Evolutionary conservation across 1,140 invertebrate genomes (phyloP).

Genomic region (Hyphantria cunea): DNA sequence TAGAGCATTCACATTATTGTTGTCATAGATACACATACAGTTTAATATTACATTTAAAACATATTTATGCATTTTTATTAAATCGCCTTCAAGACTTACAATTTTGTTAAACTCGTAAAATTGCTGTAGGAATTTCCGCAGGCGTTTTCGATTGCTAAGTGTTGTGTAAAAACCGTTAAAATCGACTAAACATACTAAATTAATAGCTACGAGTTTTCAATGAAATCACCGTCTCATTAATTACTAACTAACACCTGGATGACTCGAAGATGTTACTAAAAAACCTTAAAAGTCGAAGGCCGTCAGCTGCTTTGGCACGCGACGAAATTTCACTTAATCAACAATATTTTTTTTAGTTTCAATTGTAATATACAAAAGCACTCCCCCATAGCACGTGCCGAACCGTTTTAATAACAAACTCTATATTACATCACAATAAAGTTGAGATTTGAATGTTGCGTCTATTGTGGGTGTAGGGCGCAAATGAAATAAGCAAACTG

Average conservation of each 20-base stretch:
- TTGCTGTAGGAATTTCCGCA: no score
- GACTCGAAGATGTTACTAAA: slow-evolving; percentile 2
- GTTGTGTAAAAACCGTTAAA: no score
- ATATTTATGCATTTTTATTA: no score
- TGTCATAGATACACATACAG: no score
- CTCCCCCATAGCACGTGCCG: slow-evolving; percentile 21
- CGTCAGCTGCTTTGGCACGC: slow-evolving; percentile 20
- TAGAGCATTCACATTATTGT: no score
- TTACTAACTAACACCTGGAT: slow-evolving; percentile 12
- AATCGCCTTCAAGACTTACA: no score
- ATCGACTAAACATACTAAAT: background rate
- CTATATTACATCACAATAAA: background rate
- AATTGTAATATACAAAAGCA: slow-evolving; percentile 2
- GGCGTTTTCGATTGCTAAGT: no score
- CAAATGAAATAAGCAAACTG: slow-evolving; percentile 5
- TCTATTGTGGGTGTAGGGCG: background rate
- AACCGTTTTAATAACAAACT: background rate
- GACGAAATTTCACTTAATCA: slow-evolving; percentile 18
- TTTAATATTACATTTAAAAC: no score
- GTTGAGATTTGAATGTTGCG: background rate
- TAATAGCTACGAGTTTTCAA: background rate
- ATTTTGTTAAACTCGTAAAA: no score
- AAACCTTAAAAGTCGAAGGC: slow-evolving; percentile 1
- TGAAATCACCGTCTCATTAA: background rate
- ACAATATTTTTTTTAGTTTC: slow-evolving; percentile 2